These are phyloP conservation scores for Macquaria ambigua DNA, from an alignment of 2,113 vertebrate genomes.

Conservation along the genomic window DNA sequence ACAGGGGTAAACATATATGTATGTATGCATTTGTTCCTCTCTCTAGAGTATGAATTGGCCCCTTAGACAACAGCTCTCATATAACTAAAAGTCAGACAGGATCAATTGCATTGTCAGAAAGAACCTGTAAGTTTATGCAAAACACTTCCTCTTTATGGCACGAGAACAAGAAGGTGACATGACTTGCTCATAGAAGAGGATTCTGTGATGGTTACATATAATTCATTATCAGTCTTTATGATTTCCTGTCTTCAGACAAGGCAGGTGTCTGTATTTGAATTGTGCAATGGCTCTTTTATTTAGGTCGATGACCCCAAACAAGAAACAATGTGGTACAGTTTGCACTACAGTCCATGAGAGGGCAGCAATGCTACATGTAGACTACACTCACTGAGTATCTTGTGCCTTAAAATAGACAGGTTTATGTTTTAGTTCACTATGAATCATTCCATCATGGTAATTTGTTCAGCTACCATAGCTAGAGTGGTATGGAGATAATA, in stretches of 20 bases:
- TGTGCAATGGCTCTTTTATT: background rate
- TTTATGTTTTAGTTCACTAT: background rate
- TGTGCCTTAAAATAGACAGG: background rate
- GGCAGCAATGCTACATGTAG: constrained; percentile 26
- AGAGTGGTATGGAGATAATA: background rate
- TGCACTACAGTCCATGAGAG: constrained; percentile 26
- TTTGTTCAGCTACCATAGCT: background rate
- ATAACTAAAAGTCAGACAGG: background rate
- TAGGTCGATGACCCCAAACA: background rate
- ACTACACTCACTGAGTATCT: background rate
- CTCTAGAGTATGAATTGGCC: background rate
- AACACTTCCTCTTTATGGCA: background rate
- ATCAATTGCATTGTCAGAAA: constrained; percentile 47
- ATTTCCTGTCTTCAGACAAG: background rate
- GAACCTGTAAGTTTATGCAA: background rate
- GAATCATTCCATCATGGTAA: background rate
- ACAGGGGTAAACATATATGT: no score
- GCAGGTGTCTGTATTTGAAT: background rate
- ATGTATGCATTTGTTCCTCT: background rate
- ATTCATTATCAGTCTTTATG: background rate
- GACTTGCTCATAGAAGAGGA: background rate
- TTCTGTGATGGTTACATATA: background rate
- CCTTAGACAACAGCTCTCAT: background rate
- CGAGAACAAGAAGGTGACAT: background rate
- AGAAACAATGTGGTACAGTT: background rate